Evolutionary conservation across 2,797 vertebrate species (phyloP).

Genomic region (Poecilia wingei): DNA sequence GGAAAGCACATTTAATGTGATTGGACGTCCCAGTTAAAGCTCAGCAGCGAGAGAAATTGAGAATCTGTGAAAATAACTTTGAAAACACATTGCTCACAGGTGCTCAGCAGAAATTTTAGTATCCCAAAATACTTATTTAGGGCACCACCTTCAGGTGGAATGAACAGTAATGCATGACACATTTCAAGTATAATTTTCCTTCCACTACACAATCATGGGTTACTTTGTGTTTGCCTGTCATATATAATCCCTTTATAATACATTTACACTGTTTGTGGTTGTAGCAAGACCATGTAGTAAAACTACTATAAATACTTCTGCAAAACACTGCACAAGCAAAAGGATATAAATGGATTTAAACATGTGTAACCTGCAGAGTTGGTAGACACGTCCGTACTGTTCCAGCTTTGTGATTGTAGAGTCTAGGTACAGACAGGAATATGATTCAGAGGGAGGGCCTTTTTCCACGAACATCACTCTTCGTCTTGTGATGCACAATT

Average conservation of each 20-base stretch:
- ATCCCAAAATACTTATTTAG: background rate
- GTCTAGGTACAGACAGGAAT: conserved; percentile 15
- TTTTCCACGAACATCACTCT: conserved; percentile 47
- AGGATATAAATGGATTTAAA: conserved; percentile 8
- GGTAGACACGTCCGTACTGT: conserved; percentile 28
- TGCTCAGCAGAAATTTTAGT: background rate
- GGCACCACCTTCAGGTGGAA: background rate
- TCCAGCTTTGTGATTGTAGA: conserved; percentile 24
- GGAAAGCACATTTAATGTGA: background rate
- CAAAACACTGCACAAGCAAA: background rate
- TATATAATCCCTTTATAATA: background rate
- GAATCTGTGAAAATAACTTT: background rate
- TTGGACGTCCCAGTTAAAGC: background rate
- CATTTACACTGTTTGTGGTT: background rate
- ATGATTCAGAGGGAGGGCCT: conserved; percentile 47
- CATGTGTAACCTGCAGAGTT: conserved; percentile 42
- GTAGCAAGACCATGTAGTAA: background rate
- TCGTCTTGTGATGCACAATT: conserved; percentile 55
- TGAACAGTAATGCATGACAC: background rate
- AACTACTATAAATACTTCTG: background rate
- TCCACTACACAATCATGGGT: background rate
- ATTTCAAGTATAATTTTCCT: background rate
- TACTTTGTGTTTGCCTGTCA: background rate
- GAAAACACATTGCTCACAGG: background rate
- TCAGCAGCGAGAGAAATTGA: background rate